Evolutionary conservation across 2,888 invertebrate genomes (phyloP), one percentile per base, ranked within the genome.

Genomic region (Anaspis maculata): DNA sequence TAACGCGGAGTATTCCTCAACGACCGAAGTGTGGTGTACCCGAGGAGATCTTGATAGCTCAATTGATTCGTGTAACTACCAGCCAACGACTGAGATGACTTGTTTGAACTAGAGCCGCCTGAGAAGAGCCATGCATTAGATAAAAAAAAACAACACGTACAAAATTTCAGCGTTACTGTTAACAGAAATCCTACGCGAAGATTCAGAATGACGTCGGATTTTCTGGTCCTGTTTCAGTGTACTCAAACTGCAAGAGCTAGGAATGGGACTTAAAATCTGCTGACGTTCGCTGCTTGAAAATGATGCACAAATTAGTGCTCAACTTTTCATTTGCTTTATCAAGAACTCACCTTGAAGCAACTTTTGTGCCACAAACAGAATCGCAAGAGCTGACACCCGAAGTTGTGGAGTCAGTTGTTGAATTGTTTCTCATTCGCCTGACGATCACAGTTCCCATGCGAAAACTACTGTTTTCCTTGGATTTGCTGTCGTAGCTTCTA

Each of bases 301-400:
- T 34, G 39, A 40, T 31, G 23, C 22, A 3, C n/a, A 37, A 10
- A 1, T 10, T 21, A 15, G 14, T 13, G n/a, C 13, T 12, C 3
- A 10, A 14, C 10, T 25, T 12, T 13, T 30, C 3, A n/a, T 11
- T 19, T 7, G 13, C n/a, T n/a, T n/a, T n/a, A n/a, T n/a, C n/a
- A 21, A 16, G 16, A 2, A 34, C 33, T 32, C 32, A 40, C 29
- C 29, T 49, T 54, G 67, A 61, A 76, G 71, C 73, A 74, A 49
- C 75, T 41, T 45, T 47, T 57, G 73, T 73, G 39, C 74, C 78
- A 14, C 74, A 69, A 29, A 76, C 77, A 2, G 84, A 86, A 61
- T 87, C 87, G 51, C 79, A 82, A 34, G 86, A 87, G 63, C 85
- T 83, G 13, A 87, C 79, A 24, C 86, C 87, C 41, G 85, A 86